Evolutionary conservation across 2,113 vertebrate genomes (phyloP), one percentile per base, ranked within the genome.

Genomic region (Daphoenositta chrysoptera): DNA sequence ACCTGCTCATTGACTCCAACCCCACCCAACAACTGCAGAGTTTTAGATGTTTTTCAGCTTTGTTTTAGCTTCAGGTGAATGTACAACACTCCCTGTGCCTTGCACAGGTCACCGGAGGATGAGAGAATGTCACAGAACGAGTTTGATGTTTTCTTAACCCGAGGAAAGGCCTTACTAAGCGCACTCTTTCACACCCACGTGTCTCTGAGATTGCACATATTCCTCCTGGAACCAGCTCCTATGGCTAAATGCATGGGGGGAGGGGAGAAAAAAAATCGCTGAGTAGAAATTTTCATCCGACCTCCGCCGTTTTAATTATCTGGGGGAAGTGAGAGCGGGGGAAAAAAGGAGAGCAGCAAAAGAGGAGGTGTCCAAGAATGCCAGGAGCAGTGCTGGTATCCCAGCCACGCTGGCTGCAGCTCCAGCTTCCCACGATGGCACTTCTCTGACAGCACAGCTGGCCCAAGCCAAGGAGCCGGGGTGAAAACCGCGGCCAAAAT

Each of bases 71-170:
- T 77, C 95, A 78, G 92, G 87, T 93, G 20, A 24, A 50, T 1
- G 48, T 71, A 8, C 71, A 86, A 93, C 94, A 86, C 90, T 94
- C 95, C 94, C 92, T 63, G 45, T 58, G 91, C 91, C 90, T 70
- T 7, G 18, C 8, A 4, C 76, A 66, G 94, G 94, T 96, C 94
- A 92, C 70, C 2, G 0, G 83, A 86, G 71, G 84, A 93, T 80
- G 66, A 89, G 83, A 82, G 94, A 97, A 97, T 97, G 95, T 75
- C 95, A 94, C 91, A 83, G 83, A 97, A 96, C 93, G 0, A 71
- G 97, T 97, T 96, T 95, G 64, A 45, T 71, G 63, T 60, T 93
- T 84, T 94, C 89, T 80, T 91, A 93, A 94, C 81, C 87, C 26
- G 77, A 48, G 76, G 66, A 90, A 95, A 95, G 47, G 69, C 66